Base-by-base conservation (phyloP, 2,113 vertebrate species). In the Spermophilus dauricus region DNA sequence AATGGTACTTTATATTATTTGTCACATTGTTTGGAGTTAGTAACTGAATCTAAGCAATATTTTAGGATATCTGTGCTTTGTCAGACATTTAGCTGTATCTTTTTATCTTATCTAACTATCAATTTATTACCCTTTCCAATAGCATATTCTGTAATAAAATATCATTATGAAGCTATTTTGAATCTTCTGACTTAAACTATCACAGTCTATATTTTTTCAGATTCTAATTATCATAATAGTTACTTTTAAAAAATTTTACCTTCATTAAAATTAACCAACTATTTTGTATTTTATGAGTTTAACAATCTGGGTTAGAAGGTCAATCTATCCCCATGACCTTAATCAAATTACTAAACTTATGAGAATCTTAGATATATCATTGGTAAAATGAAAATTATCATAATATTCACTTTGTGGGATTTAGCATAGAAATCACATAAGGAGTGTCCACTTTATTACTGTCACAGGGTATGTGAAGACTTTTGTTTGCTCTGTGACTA, bases 221-320 rank as follows among this genome's bases (percentile, higher is more conserved):
- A 16, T 85, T 39, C n/a, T 45, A 53, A 70, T 91, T 53, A 85
- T 83, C 37, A 37, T 42, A 92, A 53, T 0, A 75, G 39, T 18
- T 76, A 53, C 76, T 77, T 87, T 87, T 69, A n/a, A 48, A 24
- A 73, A 32, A 3, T 53, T 84, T 96, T 61, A 63, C 5, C 7
- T 45, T 91, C 26, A 81, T 82, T 58, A 86, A 87, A 91, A 9
- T 76, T 91, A 94, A 72, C 63, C 4, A 61, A 37, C 34, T 73
- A 8, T 81, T 94, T 94, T 85, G 2, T 85, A 32, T 82, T 90
- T 94, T 97, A 84, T 32, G 32, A 92, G 39, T 82, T 91, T 85
- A 83, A 37, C 82, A 24, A 85, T 51, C 32, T 63, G 17, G 1
- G 39, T 83, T 70, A 82, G 75, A 95, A 78, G 39, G 13, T 20